Percentiles rank a stretch among this genome's conserved stretches.
These are phyloP conservation scores for Drosophila oshimai DNA, from an alignment of 1,140 invertebrate genomes.

Conservation along the genomic window DNA sequence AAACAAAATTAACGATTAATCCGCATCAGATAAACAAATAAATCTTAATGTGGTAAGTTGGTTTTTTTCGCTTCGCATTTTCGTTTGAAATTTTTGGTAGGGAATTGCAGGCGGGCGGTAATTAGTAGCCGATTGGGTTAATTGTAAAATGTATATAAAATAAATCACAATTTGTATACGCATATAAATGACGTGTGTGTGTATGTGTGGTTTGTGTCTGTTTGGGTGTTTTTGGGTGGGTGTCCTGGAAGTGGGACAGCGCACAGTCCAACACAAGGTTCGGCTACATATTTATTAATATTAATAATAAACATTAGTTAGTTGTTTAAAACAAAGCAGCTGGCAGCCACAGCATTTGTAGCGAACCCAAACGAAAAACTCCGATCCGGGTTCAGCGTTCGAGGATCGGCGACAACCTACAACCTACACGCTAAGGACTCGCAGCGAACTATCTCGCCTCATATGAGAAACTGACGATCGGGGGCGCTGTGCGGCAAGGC, in stretches of 20 bases:
- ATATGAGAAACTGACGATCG: constrained; percentile 69
- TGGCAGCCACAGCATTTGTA: constrained; percentile 59
- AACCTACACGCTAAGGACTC: constrained; percentile 30
- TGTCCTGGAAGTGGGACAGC: constrained; percentile 27
- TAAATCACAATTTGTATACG: constrained; percentile 78
- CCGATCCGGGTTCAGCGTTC: background rate
- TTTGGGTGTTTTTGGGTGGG: constrained; percentile 12
- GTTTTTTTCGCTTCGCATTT: constrained; percentile 17
- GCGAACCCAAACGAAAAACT: constrained; percentile 26
- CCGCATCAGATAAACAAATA: constrained; percentile 50
- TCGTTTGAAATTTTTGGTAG: constrained; percentile 36
- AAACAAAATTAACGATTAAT: constrained; percentile 20
- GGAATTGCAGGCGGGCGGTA: constrained; percentile 24
- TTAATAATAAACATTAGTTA: constrained; percentile 75
- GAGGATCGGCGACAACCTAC: constrained; percentile 11
- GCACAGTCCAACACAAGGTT: constrained; percentile 42
- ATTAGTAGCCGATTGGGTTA: constrained; percentile 48
- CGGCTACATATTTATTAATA: constrained; percentile 62
- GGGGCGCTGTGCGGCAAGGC: constrained; percentile 58
- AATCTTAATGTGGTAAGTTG: constrained; percentile 12
- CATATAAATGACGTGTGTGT: constrained; percentile 53
- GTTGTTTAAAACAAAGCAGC: constrained; percentile 77
- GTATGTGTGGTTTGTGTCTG: constrained; percentile 18
- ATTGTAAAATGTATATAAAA: constrained; percentile 76
- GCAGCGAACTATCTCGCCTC: constrained; percentile 8